Conservation (phyloP, 2,888 invertebrate species). For the Exocentrus adspersus region DNA sequence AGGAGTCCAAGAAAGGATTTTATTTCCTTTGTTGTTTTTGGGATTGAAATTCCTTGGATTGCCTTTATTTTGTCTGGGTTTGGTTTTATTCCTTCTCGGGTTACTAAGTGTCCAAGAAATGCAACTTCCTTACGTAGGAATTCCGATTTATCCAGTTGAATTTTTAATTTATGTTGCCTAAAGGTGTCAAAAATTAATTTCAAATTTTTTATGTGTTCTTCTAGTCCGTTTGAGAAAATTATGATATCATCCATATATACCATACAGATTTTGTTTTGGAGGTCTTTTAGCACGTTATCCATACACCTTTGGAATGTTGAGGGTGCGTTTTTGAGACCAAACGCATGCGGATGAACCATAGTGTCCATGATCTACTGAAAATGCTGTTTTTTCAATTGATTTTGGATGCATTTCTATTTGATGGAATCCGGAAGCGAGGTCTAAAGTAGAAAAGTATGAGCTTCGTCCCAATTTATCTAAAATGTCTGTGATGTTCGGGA, state of each 20-base stretch:
- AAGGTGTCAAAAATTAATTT: constrained; percentile 13
- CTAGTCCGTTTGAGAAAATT: constrained; percentile 3
- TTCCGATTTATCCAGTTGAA: too few relatives aligned
- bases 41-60: constrained; percentile 12
- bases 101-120: constrained; percentile 31
- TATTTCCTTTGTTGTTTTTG: constrained; percentile 22
- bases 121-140: constrained; percentile 30
- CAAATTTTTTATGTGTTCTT: constrained; percentile 25
- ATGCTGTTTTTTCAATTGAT: constrained; percentile 39
- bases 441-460: constrained; percentile 42
- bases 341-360: constrained; percentile 43
- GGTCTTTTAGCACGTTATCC: too few relatives aligned
- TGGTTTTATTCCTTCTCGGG: constrained; percentile 30
- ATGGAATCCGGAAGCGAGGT: too few relatives aligned
- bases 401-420: constrained; percentile 37
- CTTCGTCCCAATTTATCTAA: constrained; percentile 39
- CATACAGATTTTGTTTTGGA: constrained; percentile 31
- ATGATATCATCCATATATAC: constrained; percentile 43
- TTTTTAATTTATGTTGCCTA: not conserved
- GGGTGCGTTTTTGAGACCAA: constrained; percentile 44
- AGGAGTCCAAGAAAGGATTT: constrained; percentile 22
- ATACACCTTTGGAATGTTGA: constrained; percentile 40
- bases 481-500: constrained; percentile 38
- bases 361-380: constrained; percentile 36
- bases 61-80: constrained; percentile 4